Evolutionary conservation across 2,113 vertebrate genomes (phyloP).

Genomic region (Mellivora capensis): DNA sequence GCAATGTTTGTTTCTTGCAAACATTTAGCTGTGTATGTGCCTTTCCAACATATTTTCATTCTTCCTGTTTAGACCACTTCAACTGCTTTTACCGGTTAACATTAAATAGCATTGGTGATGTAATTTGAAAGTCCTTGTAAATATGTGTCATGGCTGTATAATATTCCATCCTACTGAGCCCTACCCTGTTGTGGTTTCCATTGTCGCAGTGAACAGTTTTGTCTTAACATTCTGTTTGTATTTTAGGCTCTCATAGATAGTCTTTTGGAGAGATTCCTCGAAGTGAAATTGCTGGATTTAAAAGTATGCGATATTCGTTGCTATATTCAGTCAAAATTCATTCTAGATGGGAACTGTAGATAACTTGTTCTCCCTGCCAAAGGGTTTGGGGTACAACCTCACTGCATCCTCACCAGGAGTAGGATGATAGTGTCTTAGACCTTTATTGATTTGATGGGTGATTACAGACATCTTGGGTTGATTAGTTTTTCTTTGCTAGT

Average conservation of each 20-base stretch:
- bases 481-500: background rate
- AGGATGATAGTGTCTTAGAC: background rate
- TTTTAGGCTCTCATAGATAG: background rate
- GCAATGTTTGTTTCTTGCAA: background rate
- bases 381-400: no score
- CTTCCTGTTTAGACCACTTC: background rate
- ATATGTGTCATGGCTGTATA: no score
- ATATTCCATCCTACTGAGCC: no score
- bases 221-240: background rate
- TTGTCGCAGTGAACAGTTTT: background rate
- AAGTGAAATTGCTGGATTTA: background rate
- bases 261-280: background rate
- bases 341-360: background rate
- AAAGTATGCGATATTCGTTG: background rate
- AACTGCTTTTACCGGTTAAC: background rate
- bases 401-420: background rate
- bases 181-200: background rate
- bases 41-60: background rate
- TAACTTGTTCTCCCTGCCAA: background rate
- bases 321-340: background rate
- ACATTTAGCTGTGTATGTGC: background rate
- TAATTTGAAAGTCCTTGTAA: background rate
- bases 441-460: background rate
- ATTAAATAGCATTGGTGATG: background rate
- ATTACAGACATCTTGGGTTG: background rate